Evolutionary conservation across 2,113 vertebrate species (phyloP).

Genomic region (Corythornis madagascariensis): DNA sequence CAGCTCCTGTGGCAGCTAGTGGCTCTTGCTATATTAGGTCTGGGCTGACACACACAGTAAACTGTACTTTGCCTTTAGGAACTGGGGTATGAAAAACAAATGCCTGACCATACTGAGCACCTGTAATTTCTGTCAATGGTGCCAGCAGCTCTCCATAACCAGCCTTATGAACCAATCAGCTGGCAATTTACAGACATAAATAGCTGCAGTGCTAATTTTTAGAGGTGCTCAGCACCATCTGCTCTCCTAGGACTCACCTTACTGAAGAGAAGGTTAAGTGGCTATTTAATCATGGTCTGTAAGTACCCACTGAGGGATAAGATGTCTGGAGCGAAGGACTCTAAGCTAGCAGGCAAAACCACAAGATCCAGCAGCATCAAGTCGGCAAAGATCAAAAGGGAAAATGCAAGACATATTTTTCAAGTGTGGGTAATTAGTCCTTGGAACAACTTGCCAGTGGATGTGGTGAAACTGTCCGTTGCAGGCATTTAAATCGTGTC

Average conservation of each 20-base stretch:
- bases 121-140: background rate
- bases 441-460: background rate
- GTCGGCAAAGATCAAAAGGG: constrained; percentile 29
- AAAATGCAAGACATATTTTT: background rate
- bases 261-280: constrained; percentile 59
- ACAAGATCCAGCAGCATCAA: background rate
- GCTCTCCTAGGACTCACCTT: constrained; percentile 39
- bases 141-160: background rate
- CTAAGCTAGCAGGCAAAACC: background rate
- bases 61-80: background rate
- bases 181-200: constrained; percentile 2
- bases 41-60: background rate
- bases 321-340: constrained; percentile 35
- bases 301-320: constrained; percentile 57
- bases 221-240: constrained; percentile 63
- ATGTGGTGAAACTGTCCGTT: background rate
- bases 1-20: background rate
- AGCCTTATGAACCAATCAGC: background rate
- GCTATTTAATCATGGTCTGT: constrained; percentile 65
- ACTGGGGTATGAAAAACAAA: background rate
- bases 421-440: constrained; percentile 23
- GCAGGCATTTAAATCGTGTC: background rate
- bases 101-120: background rate
- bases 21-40: background rate
- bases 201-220: constrained; percentile 39